A percentile compares a stretch with the other conserved stretches of the same genome.
Evolutionary conservation across 2,113 vertebrate species (phyloP).

Genomic region (Podiceps cristatus): DNA sequence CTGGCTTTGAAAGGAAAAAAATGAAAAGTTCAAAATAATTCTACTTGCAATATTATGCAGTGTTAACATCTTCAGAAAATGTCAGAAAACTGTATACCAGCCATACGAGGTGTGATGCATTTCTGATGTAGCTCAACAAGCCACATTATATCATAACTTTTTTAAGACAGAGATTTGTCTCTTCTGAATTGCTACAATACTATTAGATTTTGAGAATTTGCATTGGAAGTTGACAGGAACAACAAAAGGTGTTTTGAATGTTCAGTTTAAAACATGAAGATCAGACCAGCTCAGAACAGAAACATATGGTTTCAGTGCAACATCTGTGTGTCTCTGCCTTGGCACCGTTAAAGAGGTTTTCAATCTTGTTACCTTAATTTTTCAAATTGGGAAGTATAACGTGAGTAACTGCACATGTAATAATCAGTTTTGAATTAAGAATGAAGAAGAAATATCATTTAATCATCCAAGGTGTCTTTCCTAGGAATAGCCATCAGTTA

Average conservation of each 20-base stretch:
- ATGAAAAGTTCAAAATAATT: neutral
- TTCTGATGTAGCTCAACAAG: neutral
- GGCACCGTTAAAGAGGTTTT: neutral
- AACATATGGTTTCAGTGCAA: neutral
- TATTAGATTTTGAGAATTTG: neutral
- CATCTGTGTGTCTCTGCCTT: neutral
- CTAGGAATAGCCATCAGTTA: conserved; percentile 1
- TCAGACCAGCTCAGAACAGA: neutral
- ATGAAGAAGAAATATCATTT: conserved; percentile 52
- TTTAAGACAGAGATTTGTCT: neutral
- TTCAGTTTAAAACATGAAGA: neutral
- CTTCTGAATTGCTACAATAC: neutral
- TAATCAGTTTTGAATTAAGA: conserved; percentile 59
- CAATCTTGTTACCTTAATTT: neutral
- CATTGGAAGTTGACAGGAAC: neutral
- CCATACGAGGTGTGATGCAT: neutral
- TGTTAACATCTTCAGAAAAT: neutral
- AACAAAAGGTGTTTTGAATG: neutral
- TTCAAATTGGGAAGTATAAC: neutral
- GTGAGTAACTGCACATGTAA: conserved; percentile 26
- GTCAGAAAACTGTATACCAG: neutral
- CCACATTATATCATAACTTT: neutral
- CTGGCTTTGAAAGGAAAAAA: neutral
- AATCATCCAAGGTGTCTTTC: conserved; percentile 49
- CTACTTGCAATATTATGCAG: neutral